Base-by-base conservation (phyloP, 2,113 vertebrate species). In the Terrapene triunguis region DNA sequence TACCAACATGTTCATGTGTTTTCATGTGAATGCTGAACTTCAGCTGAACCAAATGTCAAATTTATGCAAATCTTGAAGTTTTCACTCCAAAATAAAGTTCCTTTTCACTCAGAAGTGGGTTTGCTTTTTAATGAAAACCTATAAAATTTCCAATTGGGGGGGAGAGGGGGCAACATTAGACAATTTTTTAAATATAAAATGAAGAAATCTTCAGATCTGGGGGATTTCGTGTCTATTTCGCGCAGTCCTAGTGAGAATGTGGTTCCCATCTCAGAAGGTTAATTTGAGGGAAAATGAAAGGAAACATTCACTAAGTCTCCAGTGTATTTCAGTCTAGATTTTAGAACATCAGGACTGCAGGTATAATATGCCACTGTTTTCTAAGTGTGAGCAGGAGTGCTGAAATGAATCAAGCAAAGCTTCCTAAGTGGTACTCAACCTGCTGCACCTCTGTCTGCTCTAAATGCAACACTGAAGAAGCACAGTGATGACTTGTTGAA, bases 321-420 rank as follows among this genome's bases (percentile, higher is more conserved):
- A 95, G 95, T 97, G 92, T 87, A 90, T 93, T 95, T 78, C 80
- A 96, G 94, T 90, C 87, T 84, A 88, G 94, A 76, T 93, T 96
- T 95, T 90, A 94, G 96, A 97, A 94, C 89, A 92, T 95, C 78
- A 97, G 90, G 90, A 55, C 89, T 95, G 90, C 51, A 88, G 86
- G 90, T 96, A 96, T 96, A 97, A 95, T 96, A 95, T 72, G 24
- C 78, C 89, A 91, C 90, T 95, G 93, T 96, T 88, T 93, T 89
- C 94, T 84, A 59, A 82, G 78, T 94, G 94, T 88, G 82, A 92
- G 74, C 72, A 95, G 96, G 96, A 94, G 72, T 96, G 90, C 24
- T 1, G 87, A 81, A 69, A 35, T n/a, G 86, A 90, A 95, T 97
- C 96, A 97, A 95, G 96, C 97, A 97, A 97, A 90, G 62, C 78